These are phyloP conservation scores for Trematomus loennbergii DNA, from an alignment of 2,113 vertebrate species.

Conservation along the genomic window DNA sequence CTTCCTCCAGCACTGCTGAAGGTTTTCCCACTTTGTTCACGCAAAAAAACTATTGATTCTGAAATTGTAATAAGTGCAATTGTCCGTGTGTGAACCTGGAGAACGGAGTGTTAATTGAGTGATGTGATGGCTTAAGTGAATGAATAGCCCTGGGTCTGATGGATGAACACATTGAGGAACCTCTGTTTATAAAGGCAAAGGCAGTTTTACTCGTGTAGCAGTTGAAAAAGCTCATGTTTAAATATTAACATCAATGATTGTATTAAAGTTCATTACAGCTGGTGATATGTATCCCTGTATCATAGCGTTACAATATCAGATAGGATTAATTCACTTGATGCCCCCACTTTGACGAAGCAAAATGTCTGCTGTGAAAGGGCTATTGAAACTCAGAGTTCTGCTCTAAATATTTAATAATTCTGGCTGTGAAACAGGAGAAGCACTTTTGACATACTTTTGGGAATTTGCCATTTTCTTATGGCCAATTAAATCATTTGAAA, in stretches of 20 bases:
- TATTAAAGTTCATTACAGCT: not conserved
- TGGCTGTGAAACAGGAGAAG: not conserved
- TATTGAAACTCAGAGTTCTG: not conserved
- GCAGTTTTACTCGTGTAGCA: not conserved
- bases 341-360: not conserved
- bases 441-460: not conserved
- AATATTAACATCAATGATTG: not conserved
- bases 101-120: not conserved
- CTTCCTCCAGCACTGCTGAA: conserved; percentile 34
- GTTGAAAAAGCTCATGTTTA: not conserved
- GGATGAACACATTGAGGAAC: not conserved
- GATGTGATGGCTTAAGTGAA: not conserved
- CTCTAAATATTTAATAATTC: too few relatives aligned
- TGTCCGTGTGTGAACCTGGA: not conserved
- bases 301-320: too few relatives aligned
- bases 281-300: not conserved
- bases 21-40: not conserved
- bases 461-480: not conserved
- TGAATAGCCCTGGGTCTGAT: not conserved
- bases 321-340: too few relatives aligned
- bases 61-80: not conserved
- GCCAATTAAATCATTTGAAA: not conserved
- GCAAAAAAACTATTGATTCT: too few relatives aligned
- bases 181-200: too few relatives aligned
- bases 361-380: not conserved